Evolutionary conservation across 2,888 invertebrate species (phyloP), one percentile per base, ranked within the genome.

Genomic region (Gonocerus acuteangulatus): DNA sequence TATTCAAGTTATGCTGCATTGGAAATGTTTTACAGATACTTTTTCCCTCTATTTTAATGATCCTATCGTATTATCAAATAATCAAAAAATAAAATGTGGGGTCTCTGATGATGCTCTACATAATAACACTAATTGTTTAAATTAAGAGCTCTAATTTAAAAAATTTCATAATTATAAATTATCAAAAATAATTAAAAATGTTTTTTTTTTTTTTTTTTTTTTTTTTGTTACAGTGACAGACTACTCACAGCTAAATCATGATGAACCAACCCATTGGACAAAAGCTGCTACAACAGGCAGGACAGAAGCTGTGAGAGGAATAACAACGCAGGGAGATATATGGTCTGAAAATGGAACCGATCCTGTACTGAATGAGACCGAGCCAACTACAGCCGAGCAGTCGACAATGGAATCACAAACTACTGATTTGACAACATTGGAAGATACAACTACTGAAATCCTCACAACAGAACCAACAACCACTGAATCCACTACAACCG

Each of bases 351-450:
- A 36, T 47, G 60, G 15, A 42, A 64, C 56, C 11, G 57, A 45
- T 22, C 27, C 45, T 15, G 23, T 47, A 1, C 44, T 44, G 27
- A 57, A 57, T 13, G 47, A 22, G 15, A 51, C 60, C 13, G 60
- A 42, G 18, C 42, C 44, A 2, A 60, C 49, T 13, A 39, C 27
- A 34, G 44, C 16, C 4, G 67, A 72, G 72, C 72, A 72, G 71
- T 72, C 72, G 72, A 74, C 71, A 72, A 72, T 68, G 69, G 74
- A 74, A 72, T 74, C 74, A 71, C 74, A 74, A 72, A 73, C 69
- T 69, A 68, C 45, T 13, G 66, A 22, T 42, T 32, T 21, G 34
- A 52, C 36, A 64, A 63, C 63, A 64, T 60, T 62, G 60, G 62
- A 39, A 48, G 52, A 16, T 39, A 48, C 7, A 48, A 63, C 48